A percentile compares a stretch with the other conserved stretches of the same genome.
phyloP scores from a whole-genome alignment of 2,797 vertebrate genomes.

The Crenuchus spilurus region DNA sequence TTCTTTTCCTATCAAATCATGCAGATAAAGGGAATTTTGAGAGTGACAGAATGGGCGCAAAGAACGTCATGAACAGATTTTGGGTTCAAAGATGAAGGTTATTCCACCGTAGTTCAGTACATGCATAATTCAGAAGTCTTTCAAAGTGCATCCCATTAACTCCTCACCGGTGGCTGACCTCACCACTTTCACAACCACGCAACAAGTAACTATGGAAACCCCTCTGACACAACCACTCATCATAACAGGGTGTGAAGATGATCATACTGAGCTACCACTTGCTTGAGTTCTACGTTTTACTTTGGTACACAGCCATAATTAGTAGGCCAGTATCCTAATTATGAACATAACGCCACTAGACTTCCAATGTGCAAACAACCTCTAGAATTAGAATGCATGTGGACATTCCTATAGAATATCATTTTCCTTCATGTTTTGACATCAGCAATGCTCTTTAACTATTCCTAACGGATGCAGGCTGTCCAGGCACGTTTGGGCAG shows the following conservation, averaged over 20 bases:
- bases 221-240: slow-evolving; percentile 21
- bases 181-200: slow-evolving; percentile 31
- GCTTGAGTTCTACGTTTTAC: background rate
- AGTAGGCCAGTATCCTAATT: slow-evolving; percentile 23
- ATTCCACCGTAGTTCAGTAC: slow-evolving; percentile 10
- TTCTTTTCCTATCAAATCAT: background rate
- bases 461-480: background rate
- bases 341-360: too few species aligned
- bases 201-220: slow-evolving; percentile 51
- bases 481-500: background rate
- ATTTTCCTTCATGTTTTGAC: background rate
- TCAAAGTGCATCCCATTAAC: slow-evolving; percentile 46
- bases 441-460: background rate
- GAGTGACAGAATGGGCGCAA: background rate
- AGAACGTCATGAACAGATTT: background rate
- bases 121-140: slow-evolving; percentile 44
- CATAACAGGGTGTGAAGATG: slow-evolving; percentile 20
- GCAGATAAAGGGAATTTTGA: background rate
- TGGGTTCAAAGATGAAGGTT: slow-evolving; percentile 15
- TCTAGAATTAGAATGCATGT: too few species aligned
- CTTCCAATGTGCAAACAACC: background rate
- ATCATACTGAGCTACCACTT: slow-evolving; percentile 18
- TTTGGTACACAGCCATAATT: slow-evolving; percentile 15
- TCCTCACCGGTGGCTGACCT: slow-evolving; percentile 41
- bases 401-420: background rate